Evolutionary conservation across 2,113 vertebrate genomes (phyloP), one percentile per base, ranked within the genome.

Genomic region (Carollia perspicillata): DNA sequence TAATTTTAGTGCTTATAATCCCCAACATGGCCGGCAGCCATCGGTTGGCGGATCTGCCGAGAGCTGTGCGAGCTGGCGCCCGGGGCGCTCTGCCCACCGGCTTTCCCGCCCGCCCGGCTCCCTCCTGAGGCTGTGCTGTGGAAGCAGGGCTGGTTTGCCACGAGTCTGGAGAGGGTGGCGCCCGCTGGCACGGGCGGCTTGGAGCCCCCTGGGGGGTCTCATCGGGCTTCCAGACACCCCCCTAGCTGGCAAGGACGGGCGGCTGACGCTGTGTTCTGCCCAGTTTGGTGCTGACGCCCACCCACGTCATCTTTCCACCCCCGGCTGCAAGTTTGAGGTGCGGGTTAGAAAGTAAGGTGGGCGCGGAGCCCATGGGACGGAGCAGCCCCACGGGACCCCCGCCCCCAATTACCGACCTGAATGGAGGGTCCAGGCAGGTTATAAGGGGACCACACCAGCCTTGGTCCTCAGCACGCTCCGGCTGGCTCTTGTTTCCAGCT

Each of bases 351-450:
- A 91, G 51, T 18, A 72, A 96, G 95, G 95, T 95, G 89, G 87
- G 91, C 40, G 0, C 53, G 0, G 66, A 33, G 96, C 97, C 98
- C 35, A 86, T 47, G 81, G 97, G 96, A 95, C 94, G 63, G 94
- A 47, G 91, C 28, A 95, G 97, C 96, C 97, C 97, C 83, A 65
- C 5, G 14, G 97, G 96, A 95, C 87, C 97, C 97, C 95, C 77
- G 63, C 96, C 97, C 96, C 96, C 97, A 87, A 98, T 98, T 98
- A 98, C 98, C 98, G 98, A 98, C 98, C 98, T 98, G 98, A 95
- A 92, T 96, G 97, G 97, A 97, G 97, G 97, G 96, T 98, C 97
- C 98, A 98, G 98, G 98, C 97, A 90, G 97, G 97, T 97, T 98
- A 97, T 97, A 96, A 94, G 95, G 92, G 97, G 97, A 95, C 97